Evolutionary conservation across 2,888 invertebrate genomes (phyloP), one percentile per base, ranked within the genome.

Genomic region (Lochmaea crataegi): DNA sequence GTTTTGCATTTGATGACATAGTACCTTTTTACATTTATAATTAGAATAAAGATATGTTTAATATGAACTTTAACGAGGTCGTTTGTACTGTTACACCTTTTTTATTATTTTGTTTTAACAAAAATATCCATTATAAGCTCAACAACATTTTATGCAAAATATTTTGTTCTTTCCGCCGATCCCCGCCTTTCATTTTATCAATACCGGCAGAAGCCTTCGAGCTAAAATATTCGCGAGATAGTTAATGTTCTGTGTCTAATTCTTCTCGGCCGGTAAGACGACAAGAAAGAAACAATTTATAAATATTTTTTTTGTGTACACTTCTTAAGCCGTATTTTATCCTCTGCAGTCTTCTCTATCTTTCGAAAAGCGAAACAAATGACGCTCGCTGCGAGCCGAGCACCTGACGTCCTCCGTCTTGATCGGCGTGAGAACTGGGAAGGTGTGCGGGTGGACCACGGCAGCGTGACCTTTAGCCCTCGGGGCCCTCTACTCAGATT

Each of bases 391-490:
- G 74, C 74, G 74, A 71, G 71, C 53, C 68, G 57, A 74, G 74
- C 74, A 74, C 74, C 74, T 74, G 74, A 74, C 71, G 74, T 68
- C 60, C 68, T 71, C 68, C 61, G 74, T 56, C 71, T 71, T 74
- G 74, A 71, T 71, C 74, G 80, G 78, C 80, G 80, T 80, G 80
- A 80, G 80, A 80, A 80, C 80, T 70, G 72, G 72, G 42, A 63
- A 75, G 79, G 79, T 77, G 77, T 74, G 79, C 79, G 80, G 80
- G 80, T 80, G 80, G 78, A 77, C 75, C 65, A 68, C 77, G 73
- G 73, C 72, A 77, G 51, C 73, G 71, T 80, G 80, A 80, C 80
- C 80, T 79, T 69, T 80, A 78, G 75, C 68, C 74, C 79, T 77
- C 70, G 75, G 71, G 72, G 78, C 75, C 75, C 68, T n/a, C 60